Conservation (phyloP, 2,113 vertebrate species). For the Thalassarche chlororhynchos region DNA sequence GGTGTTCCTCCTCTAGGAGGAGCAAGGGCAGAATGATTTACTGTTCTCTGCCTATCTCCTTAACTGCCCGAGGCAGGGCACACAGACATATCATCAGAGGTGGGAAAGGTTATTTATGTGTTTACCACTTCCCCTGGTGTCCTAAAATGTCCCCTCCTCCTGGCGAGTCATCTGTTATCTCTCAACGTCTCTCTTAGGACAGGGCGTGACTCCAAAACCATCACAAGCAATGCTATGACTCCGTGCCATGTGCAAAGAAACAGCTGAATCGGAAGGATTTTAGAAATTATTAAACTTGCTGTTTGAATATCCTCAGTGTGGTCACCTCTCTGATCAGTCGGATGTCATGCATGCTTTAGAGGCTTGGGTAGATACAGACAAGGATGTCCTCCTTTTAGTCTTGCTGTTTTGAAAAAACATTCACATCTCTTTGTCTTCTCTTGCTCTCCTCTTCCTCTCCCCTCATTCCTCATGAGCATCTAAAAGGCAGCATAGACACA, state of each 20-base stretch:
- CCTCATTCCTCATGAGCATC: background rate
- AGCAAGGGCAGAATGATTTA: background rate
- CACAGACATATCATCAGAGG: background rate
- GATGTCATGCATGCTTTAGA: background rate
- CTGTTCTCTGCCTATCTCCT: background rate
- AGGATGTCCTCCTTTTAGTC: background rate
- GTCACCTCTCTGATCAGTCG: background rate
- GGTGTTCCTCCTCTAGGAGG: background rate
- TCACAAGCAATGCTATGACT: background rate
- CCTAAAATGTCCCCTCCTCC: background rate
- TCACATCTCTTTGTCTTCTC: background rate
- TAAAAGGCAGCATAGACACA: background rate
- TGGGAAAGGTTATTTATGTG: conserved; percentile 23
- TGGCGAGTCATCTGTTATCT: background rate
- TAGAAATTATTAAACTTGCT: background rate
- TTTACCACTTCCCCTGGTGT: background rate
- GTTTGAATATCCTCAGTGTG: background rate
- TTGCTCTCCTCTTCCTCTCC: background rate
- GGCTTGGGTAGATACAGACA: background rate
- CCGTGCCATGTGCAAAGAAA: background rate
- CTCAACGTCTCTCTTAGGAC: background rate
- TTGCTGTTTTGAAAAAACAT: background rate
- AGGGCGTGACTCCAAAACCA: background rate
- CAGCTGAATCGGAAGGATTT: background rate
- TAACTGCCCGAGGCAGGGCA: background rate